Conservation (phyloP, 2,797 vertebrate genomes). For the Distichodus sexfasciatus region DNA sequence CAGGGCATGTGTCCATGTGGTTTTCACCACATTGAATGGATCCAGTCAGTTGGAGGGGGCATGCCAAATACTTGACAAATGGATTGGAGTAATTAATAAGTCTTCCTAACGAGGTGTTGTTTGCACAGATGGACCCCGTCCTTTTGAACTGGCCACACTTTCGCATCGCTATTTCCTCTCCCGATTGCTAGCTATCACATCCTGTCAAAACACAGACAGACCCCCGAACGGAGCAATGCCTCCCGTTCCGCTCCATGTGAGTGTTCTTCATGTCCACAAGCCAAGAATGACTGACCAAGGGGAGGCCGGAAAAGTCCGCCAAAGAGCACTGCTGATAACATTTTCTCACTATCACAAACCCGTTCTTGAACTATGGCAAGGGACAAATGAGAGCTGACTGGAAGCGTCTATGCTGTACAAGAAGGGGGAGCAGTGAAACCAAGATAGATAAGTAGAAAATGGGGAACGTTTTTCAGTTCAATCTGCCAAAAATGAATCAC, state of each 20-base stretch:
- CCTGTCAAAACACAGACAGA: conserved; percentile 60
- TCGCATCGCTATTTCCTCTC: conserved; percentile 61
- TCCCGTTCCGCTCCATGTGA: conserved; percentile 32
- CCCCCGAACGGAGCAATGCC: conserved; percentile 10
- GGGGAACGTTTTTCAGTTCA: conserved; percentile 58
- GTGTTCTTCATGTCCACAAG: conserved; percentile 15
- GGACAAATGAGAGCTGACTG: conserved; percentile 12
- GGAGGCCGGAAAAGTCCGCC: conserved; percentile 9
- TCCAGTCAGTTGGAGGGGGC: conserved; percentile 30
- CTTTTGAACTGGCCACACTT: conserved; percentile 64
- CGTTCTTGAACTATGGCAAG: not conserved
- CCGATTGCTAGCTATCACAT: conserved; percentile 59
- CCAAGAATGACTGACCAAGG: conserved; percentile 15
- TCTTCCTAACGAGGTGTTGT: conserved; percentile 64
- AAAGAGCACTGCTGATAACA: conserved; percentile 16
- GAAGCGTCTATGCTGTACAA: conserved; percentile 16
- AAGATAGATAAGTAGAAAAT: conserved; percentile 53
- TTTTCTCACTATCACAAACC: conserved; percentile 2
- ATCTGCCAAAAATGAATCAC: conserved; percentile 70
- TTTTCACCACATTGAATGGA: conserved; percentile 40
- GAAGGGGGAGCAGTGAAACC: conserved; percentile 8
- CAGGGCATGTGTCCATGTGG: conserved; percentile 32
- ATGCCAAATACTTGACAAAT: conserved; percentile 51
- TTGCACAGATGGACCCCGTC: conserved; percentile 69
- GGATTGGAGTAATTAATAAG: conserved; percentile 65